Percentiles rank a stretch among this genome's conserved stretches.
These are phyloP conservation scores for Daktulosphaira vitifoliae DNA, from an alignment of 1,140 invertebrate genomes.

Conservation along the genomic window DNA sequence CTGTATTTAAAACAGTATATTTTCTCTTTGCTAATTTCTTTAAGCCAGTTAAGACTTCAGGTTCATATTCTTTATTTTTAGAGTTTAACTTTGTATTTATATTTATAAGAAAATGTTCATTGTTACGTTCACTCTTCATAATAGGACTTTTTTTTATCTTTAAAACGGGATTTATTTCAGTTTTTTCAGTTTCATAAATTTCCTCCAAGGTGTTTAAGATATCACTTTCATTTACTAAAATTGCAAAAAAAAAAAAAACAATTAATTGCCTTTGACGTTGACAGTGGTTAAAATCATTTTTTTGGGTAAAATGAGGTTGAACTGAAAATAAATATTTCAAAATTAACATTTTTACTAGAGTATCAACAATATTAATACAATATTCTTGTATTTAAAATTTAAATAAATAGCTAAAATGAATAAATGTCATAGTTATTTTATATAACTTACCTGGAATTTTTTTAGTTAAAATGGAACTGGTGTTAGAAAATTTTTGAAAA, in stretches of 20 bases:
- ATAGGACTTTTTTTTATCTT: not conserved
- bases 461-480: too few species aligned
- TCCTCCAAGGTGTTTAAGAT: slow-evolving; percentile 20
- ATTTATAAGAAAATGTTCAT: too few species aligned
- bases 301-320: too few species aligned
- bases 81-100: not conserved
- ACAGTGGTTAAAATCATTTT: too few species aligned
- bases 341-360: too few species aligned
- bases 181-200: slow-evolving; percentile 15
- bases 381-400: too few species aligned
- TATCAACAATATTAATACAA: too few species aligned
- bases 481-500: not conserved
- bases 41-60: not conserved
- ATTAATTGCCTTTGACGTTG: too few species aligned
- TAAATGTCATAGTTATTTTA: not conserved
- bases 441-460: too few species aligned
- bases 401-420: not conserved
- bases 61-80: not conserved
- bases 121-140: not conserved
- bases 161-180: not conserved
- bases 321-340: too few species aligned
- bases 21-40: slow-evolving; percentile 14
- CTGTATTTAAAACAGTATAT: slow-evolving; percentile 6
- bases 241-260: too few species aligned
- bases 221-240: slow-evolving; percentile 17